Evolutionary conservation across 2,888 invertebrate species (phyloP).

Genomic region (Lissonota sp.): DNA sequence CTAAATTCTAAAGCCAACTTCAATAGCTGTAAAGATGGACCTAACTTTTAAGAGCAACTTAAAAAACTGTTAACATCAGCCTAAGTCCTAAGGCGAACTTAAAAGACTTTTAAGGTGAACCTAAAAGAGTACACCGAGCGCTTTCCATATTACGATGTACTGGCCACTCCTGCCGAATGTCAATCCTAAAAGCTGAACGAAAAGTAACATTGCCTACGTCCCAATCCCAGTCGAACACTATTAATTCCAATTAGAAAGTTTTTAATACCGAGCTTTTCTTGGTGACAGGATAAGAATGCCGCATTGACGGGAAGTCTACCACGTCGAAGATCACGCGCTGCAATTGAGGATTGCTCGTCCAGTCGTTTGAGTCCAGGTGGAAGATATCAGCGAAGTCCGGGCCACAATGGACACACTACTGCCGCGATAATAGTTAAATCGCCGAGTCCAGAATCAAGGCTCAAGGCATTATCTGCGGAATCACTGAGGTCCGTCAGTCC

Average conservation of each 20-base stretch:
- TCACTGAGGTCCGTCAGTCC: constrained; percentile 95
- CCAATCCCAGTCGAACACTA: too few species aligned
- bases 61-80: too few species aligned
- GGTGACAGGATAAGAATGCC: constrained; percentile 87
- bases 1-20: too few species aligned
- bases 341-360: constrained; percentile 82
- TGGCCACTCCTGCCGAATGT: too few species aligned
- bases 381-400: constrained; percentile 83
- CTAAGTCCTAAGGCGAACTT: too few species aligned
- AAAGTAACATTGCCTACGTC: too few species aligned
- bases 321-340: constrained; percentile 87
- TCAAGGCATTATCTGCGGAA: constrained; percentile 94
- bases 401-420: constrained; percentile 79
- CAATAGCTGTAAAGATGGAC: too few species aligned
- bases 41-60: too few species aligned
- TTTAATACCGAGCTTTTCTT: background rate
- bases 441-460: constrained; percentile 85
- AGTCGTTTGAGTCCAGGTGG: constrained; percentile 82
- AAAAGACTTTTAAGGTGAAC: too few species aligned
- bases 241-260: background rate
- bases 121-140: too few species aligned
- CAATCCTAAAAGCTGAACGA: too few species aligned
- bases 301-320: constrained; percentile 88
- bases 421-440: constrained; percentile 77
- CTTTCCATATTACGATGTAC: too few species aligned